Conservation (phyloP, 2,888 invertebrate genomes). For the Ashinkailepas kermadecensis region DNA sequence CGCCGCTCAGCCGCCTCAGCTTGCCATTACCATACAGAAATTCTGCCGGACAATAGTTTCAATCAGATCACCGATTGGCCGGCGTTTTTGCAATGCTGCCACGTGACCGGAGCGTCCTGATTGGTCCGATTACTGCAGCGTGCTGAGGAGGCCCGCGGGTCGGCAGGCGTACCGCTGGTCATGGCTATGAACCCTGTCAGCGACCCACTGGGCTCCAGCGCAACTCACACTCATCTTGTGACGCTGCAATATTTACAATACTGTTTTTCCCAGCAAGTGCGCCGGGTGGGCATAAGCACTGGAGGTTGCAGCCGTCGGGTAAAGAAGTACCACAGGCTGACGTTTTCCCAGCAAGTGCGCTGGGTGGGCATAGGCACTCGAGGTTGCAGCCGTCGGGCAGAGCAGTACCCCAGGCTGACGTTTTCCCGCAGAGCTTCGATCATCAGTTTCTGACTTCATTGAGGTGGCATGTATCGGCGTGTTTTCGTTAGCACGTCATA, state of each 20-base stretch:
- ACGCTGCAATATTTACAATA: neutral
- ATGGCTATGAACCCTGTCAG: neutral
- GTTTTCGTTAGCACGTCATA: too few species aligned
- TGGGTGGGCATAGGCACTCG: too few species aligned
- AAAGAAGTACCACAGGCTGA: too few species aligned
- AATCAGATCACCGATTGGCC: constrained; percentile 12
- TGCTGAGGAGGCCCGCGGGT: neutral
- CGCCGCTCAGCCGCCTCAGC: neutral
- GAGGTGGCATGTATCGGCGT: too few species aligned
- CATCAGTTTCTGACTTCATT: too few species aligned
- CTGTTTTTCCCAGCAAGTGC: too few species aligned
- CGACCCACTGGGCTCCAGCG: neutral
- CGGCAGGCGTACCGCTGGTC: neutral
- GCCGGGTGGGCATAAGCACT: too few species aligned
- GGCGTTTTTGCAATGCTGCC: neutral
- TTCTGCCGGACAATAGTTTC: neutral
- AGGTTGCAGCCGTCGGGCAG: too few species aligned
- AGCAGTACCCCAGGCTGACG: too few species aligned
- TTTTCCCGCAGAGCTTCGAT: too few species aligned
- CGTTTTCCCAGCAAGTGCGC: too few species aligned
- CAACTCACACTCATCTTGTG: neutral
- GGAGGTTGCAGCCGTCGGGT: too few species aligned
- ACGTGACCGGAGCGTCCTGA: neutral
- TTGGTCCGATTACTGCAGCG: neutral
- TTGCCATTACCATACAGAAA: neutral